These are phyloP conservation scores for Sialis lutaria DNA, from an alignment of 2,888 invertebrate genomes.

Conservation along the genomic window DNA sequence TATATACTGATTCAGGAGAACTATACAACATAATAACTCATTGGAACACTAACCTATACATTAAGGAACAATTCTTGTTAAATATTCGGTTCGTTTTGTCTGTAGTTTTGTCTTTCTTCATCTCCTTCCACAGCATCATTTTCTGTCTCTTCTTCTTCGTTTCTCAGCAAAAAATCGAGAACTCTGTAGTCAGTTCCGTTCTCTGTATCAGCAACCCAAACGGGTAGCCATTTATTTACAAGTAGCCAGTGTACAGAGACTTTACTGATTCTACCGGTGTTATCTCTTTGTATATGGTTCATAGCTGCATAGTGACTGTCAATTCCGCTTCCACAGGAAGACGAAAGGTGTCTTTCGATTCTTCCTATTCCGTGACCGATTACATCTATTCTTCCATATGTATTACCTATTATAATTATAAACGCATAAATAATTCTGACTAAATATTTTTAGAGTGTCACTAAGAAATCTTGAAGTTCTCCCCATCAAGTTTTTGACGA, in stretches of 20 bases:
- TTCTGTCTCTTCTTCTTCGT: neutral
- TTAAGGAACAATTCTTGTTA: neutral
- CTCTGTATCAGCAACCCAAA: constrained; percentile 38
- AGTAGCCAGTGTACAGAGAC: constrained; percentile 46
- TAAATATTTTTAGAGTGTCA: no score
- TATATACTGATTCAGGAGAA: no score
- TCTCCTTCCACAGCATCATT: constrained; percentile 3
- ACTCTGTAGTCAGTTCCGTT: constrained; percentile 33
- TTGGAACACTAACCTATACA: no score
- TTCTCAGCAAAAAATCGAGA: constrained; percentile 22
- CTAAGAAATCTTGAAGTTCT: no score
- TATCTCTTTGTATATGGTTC: constrained; percentile 22
- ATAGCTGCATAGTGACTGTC: constrained; percentile 28
- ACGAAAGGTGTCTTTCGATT: constrained; percentile 41
- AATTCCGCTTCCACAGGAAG: constrained; percentile 41
- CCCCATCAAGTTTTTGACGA: no score
- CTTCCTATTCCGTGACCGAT: constrained; percentile 36
- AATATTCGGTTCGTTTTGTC: neutral
- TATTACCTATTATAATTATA: constrained; percentile 13
- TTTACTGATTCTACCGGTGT: constrained; percentile 34
- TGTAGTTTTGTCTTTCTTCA: neutral
- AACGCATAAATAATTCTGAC: no score
- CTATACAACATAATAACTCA: no score
- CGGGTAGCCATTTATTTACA: constrained; percentile 45
- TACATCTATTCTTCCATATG: constrained; percentile 35